Percentiles rank a stretch among this genome's conserved stretches.
Evolutionary conservation across 2,888 invertebrate species (phyloP).

Genomic region (Monoplex corrugatus): DNA sequence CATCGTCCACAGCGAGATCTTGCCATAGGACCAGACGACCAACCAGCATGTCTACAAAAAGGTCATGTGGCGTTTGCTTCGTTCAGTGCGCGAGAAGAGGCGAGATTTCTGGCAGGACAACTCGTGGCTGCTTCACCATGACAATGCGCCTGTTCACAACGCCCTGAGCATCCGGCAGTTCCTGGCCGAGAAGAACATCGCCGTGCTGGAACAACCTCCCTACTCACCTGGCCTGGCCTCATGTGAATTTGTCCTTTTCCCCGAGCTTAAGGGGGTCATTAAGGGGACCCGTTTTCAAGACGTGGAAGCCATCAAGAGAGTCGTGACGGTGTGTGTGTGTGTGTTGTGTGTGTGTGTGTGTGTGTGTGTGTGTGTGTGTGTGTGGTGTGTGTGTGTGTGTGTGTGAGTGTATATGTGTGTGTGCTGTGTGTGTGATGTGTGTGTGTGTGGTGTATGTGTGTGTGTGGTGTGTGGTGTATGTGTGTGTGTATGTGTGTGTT

Average conservation of each 20-base stretch:
- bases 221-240: slow-evolving; percentile 25
- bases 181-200: slow-evolving; percentile 34
- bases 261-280: slow-evolving; percentile 12
- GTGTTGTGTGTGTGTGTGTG: too few species aligned
- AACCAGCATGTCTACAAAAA: slow-evolving; percentile 40
- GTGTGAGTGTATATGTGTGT: too few species aligned
- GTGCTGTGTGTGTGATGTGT: too few species aligned
- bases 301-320: slow-evolving; percentile 23
- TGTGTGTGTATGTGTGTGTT: background rate
- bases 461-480: too few species aligned
- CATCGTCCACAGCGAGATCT: slow-evolving; percentile 30
- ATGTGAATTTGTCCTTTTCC: slow-evolving; percentile 32
- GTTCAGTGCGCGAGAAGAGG: slow-evolving; percentile 24
- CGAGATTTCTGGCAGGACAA: slow-evolving; percentile 43
- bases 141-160: background rate
- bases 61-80: slow-evolving; percentile 34
- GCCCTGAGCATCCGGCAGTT: slow-evolving; percentile 42
- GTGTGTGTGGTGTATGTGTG: too few species aligned
- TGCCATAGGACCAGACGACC: slow-evolving; percentile 24
- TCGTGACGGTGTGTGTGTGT: background rate
- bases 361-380: too few species aligned
- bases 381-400: too few species aligned
- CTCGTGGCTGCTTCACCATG: slow-evolving; percentile 38
- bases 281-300: slow-evolving; percentile 22
- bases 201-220: slow-evolving; percentile 37